Conservation (phyloP, 2,888 invertebrate genomes). For the Silvanus unidentatus region DNA sequence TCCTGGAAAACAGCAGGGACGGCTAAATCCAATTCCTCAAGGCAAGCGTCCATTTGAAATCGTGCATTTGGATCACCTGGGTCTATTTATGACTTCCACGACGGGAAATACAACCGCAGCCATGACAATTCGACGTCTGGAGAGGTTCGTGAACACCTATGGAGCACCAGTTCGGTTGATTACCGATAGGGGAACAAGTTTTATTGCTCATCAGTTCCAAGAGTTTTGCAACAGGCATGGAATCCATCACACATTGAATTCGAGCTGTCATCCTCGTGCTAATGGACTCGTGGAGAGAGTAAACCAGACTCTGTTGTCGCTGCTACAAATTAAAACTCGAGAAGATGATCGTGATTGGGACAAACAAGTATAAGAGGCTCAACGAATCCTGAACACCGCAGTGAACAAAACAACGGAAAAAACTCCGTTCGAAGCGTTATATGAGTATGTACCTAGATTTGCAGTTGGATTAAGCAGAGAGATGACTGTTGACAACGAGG, state of each 20-base stretch:
- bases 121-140: not conserved
- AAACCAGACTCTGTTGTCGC: constrained; percentile 1
- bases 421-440: constrained; percentile 17
- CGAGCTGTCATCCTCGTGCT: constrained; percentile 6
- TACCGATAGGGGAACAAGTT: constrained; percentile 18
- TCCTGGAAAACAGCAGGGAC: constrained; percentile 13
- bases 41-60: constrained; percentile 22
- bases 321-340: not conserved
- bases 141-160: not conserved
- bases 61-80: constrained; percentile 23
- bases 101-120: constrained; percentile 10
- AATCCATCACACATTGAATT: constrained; percentile 6
- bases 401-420: constrained; percentile 16
- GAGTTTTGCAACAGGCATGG: constrained; percentile 12
- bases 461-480: constrained; percentile 9
- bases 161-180: constrained; percentile 10
- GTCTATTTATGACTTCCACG: constrained; percentile 18
- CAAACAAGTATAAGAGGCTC: constrained; percentile 1
- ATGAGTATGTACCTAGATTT: constrained; percentile 14
- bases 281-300: constrained; percentile 8
- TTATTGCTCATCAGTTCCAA: constrained; percentile 11
- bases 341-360: constrained; percentile 2
- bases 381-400: constrained; percentile 14
- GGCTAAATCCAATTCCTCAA: constrained; percentile 24
- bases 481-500: not conserved